phyloP scores from a whole-genome alignment of 2,113 vertebrate species.

The Pandion haliaetus region DNA sequence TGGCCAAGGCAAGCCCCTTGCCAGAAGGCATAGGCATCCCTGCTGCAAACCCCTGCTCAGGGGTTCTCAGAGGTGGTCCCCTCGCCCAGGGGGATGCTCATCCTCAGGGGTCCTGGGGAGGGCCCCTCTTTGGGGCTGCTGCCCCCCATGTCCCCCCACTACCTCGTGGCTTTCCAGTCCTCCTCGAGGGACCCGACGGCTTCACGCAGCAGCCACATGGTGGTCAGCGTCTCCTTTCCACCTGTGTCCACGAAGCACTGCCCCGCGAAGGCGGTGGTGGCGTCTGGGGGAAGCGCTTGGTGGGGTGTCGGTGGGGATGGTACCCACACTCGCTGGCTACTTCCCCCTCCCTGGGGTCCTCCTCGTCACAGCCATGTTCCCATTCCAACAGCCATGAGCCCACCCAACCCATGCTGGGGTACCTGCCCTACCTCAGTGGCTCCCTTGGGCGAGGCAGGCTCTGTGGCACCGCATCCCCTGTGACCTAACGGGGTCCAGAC shows the following conservation, averaged over 20 bases:
- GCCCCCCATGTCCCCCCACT: neutral
- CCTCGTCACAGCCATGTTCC: fast-evolving
- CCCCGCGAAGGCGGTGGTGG: neutral
- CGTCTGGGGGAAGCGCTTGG: neutral
- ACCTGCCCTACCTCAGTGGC: too few species aligned
- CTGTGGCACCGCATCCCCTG: fast-evolving
- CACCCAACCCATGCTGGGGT: fast-evolving
- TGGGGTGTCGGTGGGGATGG: fast-evolving
- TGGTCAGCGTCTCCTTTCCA: neutral
- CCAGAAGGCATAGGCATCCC: neutral
- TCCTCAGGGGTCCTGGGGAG: neutral
- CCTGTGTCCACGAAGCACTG: constrained; percentile 14
- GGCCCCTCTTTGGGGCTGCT: neutral
- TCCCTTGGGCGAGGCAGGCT: neutral
- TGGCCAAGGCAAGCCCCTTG: neutral
- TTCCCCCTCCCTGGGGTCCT: too few species aligned
- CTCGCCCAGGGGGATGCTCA: neutral
- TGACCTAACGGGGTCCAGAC: fast-evolving
- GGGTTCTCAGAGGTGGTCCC: neutral
- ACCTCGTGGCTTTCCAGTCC: constrained; percentile 39
- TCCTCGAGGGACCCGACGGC: neutral
- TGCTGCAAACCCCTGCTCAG: fast-evolving
- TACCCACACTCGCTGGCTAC: fast-evolving
- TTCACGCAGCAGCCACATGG: constrained; percentile 34
- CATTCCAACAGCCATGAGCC: fast-evolving